Evolutionary conservation across 2,797 vertebrate genomes (phyloP), one percentile per base, ranked within the genome.

Genomic region (Distichodus sexfasciatus): DNA sequence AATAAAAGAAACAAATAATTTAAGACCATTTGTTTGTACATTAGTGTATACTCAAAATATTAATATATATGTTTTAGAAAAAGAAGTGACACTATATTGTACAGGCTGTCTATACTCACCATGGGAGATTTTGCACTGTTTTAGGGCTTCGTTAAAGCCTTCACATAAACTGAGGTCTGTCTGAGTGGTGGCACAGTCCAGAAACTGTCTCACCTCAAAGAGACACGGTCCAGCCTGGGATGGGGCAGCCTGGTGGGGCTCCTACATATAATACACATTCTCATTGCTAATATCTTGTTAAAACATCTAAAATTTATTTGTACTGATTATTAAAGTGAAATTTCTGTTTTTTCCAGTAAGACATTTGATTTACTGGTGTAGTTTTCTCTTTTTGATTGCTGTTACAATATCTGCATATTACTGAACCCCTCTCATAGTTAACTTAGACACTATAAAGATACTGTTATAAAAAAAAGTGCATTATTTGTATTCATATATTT

Each of bases 191-290:
- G 95, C 94, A 14, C 96, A 98, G 2, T 98, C 94, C 76, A 98
- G 84, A 80, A 98, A 98, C 85, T 97, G 95, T 73, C 78, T 91
- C 74, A 98, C 91, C 83, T 98, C 96, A 14, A 94, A 96, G 78
- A 92, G 90, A 57, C 96, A 98, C 0, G 94, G 94, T 0, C 93
- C 92, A 0, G 81, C 59, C 69, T 86, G 91, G 21, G 80, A 53
- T 6, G 61, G 10, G 19, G 38, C 78, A 21, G 79, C 73, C 9
- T 77, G 78, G 0, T 81, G 85, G 0, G 89, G 61, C 78, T 93
- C 91, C 93, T 94, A 77, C 1, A 3, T 23, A 12, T 4, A 11
- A 50, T 28, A 11, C 14, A 0, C 23, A 51, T 51, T 14, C n/a
- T 2, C 1, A 53, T 15, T 33, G 9, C 31, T 9, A 33, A 33